phyloP scores from a whole-genome alignment of 2,888 invertebrate genomes.

The Agrenia bidenticulata region DNA sequence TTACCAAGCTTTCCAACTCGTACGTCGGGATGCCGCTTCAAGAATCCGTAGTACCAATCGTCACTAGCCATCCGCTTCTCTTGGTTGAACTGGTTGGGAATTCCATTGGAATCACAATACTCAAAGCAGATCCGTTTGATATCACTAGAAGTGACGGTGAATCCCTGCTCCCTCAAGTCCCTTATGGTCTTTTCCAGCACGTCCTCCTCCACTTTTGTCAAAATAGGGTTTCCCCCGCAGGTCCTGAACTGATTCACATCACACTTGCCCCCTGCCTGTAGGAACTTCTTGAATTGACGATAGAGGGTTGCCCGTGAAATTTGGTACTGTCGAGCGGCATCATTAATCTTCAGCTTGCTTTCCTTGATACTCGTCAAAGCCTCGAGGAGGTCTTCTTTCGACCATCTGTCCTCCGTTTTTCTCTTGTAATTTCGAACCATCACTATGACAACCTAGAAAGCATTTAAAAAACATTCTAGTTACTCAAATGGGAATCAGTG shows the following conservation, averaged over 20 bases:
- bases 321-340: conserved; percentile 47
- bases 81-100: conserved; percentile 51
- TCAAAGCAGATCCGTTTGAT: conserved; percentile 52
- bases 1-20: conserved; percentile 21
- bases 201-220: conserved; percentile 52
- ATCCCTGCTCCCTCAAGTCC: conserved; percentile 51
- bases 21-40: conserved; percentile 44
- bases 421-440: conserved; percentile 52
- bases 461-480: no score
- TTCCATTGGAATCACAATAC: conserved; percentile 52
- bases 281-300: conserved; percentile 50
- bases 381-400: conserved; percentile 50
- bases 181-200: conserved; percentile 51
- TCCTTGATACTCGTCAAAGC: conserved; percentile 49
- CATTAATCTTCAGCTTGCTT: conserved; percentile 49
- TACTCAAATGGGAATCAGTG: no score
- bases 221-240: conserved; percentile 51
- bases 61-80: conserved; percentile 52
- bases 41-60: conserved; percentile 53
- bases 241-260: conserved; percentile 50
- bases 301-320: conserved; percentile 52
- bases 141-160: conserved; percentile 48
- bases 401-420: conserved; percentile 52
- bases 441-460: no score
- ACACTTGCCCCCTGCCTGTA: conserved; percentile 44